phyloP scores from a whole-genome alignment of 1,140 invertebrate species.

The Coenobita brevimanus region DNA sequence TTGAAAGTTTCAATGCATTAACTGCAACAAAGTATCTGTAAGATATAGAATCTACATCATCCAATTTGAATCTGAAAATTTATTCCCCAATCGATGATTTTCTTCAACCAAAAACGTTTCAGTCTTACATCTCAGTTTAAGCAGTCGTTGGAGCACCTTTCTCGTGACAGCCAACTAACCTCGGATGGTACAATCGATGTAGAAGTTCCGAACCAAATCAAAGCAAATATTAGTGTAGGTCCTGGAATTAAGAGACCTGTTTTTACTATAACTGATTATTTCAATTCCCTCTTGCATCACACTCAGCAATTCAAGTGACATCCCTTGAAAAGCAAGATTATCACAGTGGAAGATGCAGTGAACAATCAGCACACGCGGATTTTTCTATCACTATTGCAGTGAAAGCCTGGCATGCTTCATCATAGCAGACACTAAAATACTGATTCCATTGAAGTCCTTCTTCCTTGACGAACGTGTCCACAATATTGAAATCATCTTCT shows the following conservation, averaged over 20 bases:
- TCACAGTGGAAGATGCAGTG: conserved; percentile 31
- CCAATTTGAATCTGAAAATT: conserved; percentile 24
- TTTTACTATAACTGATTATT: conserved; percentile 26
- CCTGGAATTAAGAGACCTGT: conserved; percentile 20
- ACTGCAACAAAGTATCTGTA: too few relatives aligned
- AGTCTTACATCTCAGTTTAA: background rate
- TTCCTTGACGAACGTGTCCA: conserved; percentile 42
- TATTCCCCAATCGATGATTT: background rate
- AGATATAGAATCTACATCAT: too few relatives aligned
- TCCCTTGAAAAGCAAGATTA: conserved; percentile 15
- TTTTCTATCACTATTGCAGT: background rate
- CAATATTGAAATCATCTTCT: conserved; percentile 33
- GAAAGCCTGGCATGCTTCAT: conserved; percentile 10
- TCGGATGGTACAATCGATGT: conserved; percentile 32
- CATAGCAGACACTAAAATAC: conserved; percentile 40
- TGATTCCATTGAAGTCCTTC: conserved; percentile 36
- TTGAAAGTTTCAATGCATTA: background rate
- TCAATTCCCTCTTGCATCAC: conserved; percentile 31
- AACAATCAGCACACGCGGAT: conserved; percentile 27
- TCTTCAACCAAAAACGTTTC: conserved; percentile 26
- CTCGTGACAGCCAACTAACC: conserved; percentile 42
- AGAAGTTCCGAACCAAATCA: background rate
- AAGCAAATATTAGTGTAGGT: background rate
- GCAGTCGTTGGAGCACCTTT: conserved; percentile 43
- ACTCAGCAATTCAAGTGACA: conserved; percentile 22